Base-by-base conservation (phyloP, 2,113 vertebrate species). In the Bagarius yarrelli region DNA sequence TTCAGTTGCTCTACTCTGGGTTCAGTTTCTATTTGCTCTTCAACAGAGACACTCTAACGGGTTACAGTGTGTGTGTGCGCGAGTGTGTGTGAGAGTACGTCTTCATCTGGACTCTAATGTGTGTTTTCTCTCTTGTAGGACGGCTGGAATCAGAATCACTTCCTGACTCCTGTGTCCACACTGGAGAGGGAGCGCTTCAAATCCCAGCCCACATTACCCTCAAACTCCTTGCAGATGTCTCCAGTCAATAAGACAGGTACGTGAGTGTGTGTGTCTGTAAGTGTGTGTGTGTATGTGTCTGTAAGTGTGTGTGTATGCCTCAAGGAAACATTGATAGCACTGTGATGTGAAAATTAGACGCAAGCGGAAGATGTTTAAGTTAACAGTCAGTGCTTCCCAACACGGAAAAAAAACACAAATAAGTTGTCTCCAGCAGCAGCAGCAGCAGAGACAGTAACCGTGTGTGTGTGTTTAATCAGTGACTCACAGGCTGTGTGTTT, bases 61-160 rank as follows among this genome's bases (percentile, higher is more conserved):
- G 9, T 47, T 47, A 1, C 1, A 47, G 32, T 32, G 27, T 11
- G 53, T 75, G 27, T 74, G 63, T 79, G 34, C 44, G 13, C 34
- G 61, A 32, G 63, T 55, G 27, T 70, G 53, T 12, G 73, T 71
- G 27, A 13, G n/a, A n/a, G n/a, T n/a, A n/a, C n/a, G n/a, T n/a
- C n/a, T n/a, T n/a, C 44, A 47, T 47, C 1, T 47, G 9, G 44
- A 8, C 44, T 47, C 44, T 18, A 36, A 80, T 52, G 50, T 53
- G 21, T 76, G 56, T 85, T 77, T 84, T 14, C 78, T 85, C 53
- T 83, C 56, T 82, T 84, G 53, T 88, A 99, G 97, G 97, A 98
- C 47, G 97, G 97, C 81, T 99, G 97, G 97, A 98, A 95, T 93
- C 97, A 99, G 89, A 98, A 96, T 93, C 97, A 99, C 89, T 99